Evolutionary conservation across 2,888 invertebrate genomes (phyloP).

Genomic region (Amphipyra tragopoginis): DNA sequence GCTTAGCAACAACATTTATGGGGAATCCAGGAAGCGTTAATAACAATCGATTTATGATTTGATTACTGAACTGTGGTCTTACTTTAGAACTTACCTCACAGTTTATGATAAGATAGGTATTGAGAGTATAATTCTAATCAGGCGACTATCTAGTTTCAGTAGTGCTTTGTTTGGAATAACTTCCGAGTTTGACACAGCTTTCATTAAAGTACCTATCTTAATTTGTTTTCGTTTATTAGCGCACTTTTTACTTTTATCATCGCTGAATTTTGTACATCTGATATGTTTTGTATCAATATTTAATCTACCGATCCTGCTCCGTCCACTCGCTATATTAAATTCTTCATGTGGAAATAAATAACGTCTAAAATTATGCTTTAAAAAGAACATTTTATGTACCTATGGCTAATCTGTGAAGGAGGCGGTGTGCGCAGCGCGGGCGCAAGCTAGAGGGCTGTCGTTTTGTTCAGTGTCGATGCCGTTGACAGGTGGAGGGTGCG

Average conservation of each 20-base stretch:
- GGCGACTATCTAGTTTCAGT: slow-evolving; percentile 30
- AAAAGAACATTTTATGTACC: slow-evolving; percentile 65
- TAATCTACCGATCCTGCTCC: not conserved
- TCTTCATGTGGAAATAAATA: slow-evolving; percentile 61
- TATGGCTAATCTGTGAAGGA: slow-evolving; percentile 70
- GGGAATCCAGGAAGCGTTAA: not conserved
- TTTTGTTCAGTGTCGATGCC: slow-evolving; percentile 65
- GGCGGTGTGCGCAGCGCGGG: slow-evolving; percentile 56
- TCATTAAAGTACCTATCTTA: not conserved
- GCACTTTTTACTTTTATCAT: no score
- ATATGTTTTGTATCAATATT: not conserved
- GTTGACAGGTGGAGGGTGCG: slow-evolving; percentile 77
- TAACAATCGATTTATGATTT: not conserved
- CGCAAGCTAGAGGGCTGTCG: slow-evolving; percentile 64
- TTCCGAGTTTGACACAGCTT: slow-evolving; percentile 20
- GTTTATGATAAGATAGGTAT: slow-evolving; percentile 7
- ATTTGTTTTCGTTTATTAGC: no score
- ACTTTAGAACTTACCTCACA: slow-evolving; percentile 2
- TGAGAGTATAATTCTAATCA: slow-evolving; percentile 37
- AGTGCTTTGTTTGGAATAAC: slow-evolving; percentile 20
- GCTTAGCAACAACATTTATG: not conserved
- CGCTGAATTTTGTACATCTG: no score
- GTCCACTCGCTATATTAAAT: not conserved
- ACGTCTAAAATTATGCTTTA: slow-evolving; percentile 69
- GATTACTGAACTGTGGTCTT: not conserved